Evolutionary conservation across 2,888 invertebrate genomes (phyloP), one percentile per base, ranked within the genome.

Genomic region (Amphipyra tragopoginis): DNA sequence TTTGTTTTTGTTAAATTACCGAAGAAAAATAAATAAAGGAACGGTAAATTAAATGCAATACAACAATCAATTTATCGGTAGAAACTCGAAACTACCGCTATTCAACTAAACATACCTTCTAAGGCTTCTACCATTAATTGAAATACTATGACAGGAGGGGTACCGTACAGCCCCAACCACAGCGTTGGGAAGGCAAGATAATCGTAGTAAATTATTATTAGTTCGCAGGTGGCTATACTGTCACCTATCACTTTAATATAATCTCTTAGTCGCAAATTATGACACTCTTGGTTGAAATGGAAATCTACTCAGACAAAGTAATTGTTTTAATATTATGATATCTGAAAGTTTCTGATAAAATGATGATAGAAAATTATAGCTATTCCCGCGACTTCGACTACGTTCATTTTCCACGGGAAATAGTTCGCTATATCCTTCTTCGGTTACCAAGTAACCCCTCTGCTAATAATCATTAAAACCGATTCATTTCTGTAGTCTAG

Each of bases 81-180:
- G 68, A 53, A 74, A 69, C 49, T 39, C 6, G 38, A 59, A 42
- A 50, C 53, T 21, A 21, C 21, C 39, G 44, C 15, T 29, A 36
- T 68, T 65, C 3, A 33, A 33, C 33, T 33, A 5, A 33, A 9
- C 9, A 33, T 8, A 33, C 7, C 5, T 2, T 8, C 33, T 33
- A 2, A 63, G 60, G 65, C 54, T 66, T 76, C 51, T 38, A n/a
- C 49, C 53, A 42, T 59, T 64, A 75, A 59, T 57, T 58, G 57
- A 59, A 77, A 65, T 61, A 77, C 61, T n/a, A n/a, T n/a, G 51
- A 57, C 64, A 50, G 48, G 34, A 74, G 69, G 69, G 69, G 36
- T 44, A n/a, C n/a, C n/a, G 15, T 15, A 40, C 39, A 13, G 10
- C 21, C 53, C 7, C 36, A 72, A 68, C 60, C 68, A 15, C 50